These are phyloP conservation scores for Loxodonta africana DNA, from an alignment of 2,113 vertebrate species.

Conservation along the genomic window DNA sequence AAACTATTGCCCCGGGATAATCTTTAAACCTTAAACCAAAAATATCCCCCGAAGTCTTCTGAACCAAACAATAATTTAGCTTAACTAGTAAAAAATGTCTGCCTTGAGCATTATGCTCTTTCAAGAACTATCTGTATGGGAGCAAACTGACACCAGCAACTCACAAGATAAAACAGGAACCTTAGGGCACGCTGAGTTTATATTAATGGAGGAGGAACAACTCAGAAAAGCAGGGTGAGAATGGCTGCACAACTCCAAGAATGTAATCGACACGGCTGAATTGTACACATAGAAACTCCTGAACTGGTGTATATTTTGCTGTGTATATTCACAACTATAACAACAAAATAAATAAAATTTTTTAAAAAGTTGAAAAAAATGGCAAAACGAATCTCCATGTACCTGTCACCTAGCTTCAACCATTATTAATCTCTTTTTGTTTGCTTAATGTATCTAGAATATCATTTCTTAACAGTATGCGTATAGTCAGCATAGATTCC, in stretches of 20 bases:
- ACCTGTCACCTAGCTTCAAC: background rate
- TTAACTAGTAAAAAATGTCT: background rate
- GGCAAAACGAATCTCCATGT: background rate
- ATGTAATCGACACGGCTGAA: background rate
- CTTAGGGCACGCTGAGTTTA: background rate
- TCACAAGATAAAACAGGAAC: too few relatives aligned
- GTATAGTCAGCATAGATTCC: background rate
- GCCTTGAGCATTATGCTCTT: background rate
- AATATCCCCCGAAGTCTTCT: background rate
- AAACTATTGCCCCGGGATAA: background rate
- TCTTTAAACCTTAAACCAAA: background rate
- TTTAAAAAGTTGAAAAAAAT: too few relatives aligned
- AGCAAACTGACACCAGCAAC: too few relatives aligned
- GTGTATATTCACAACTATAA: background rate
- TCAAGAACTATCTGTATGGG: too few relatives aligned
- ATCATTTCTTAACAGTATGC: background rate
- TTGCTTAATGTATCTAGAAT: background rate
- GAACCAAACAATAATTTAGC: background rate
- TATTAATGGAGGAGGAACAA: background rate
- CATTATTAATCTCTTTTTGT: conserved; percentile 6
- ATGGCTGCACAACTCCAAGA: background rate
- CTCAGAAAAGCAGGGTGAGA: background rate
- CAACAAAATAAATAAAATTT: background rate
- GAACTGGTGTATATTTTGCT: background rate
- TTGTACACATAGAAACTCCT: background rate